Evolutionary conservation across 2,888 invertebrate genomes (phyloP), one percentile per base, ranked within the genome.

Genomic region (Tetramorium bicarinatum): DNA sequence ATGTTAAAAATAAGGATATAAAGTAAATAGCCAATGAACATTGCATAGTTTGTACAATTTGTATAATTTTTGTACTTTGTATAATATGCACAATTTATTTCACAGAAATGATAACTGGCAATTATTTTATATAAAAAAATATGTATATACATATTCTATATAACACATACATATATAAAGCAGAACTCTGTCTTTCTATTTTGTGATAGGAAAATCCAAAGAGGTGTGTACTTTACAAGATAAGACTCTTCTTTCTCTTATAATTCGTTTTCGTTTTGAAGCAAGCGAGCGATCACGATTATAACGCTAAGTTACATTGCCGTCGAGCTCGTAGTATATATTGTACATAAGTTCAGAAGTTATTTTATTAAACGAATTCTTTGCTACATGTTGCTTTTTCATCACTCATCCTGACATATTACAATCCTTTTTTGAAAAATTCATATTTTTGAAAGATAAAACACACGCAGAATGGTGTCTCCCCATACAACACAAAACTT

Each of bases 81-180:
- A 34, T 4, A 34, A 34, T 34, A 41, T 41, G 15, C 21, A 41
- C 2, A 66, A 44, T 15, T 44, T 9, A 71, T 71, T 52, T 15
- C 38, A 71, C n/a, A 71, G 52, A 54, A 71, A 7, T 71, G 21
- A 21, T 69, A 34, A 54, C n/a, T 8, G n/a, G 38, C 2, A 54
- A 4, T 11, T 18, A 6, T 54, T 71, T 56, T 41, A 11, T 21
- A 72, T 1, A 25, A 3, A 67, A 18, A 4, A 7, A n/a, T 4
- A 13, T 18, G 29, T 7, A 13, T 69, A 2, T 29, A 66, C 2
- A 29, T 34, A 34, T 34, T 3, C 29, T 34, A 34, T 34, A 34
- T 7, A 67, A 18, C 9, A 4, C 2, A 8, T 18, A 49, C 13
- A 13, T 69, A 2, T 29, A 66, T 0, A 29, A 59, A 29, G 18